Percentiles rank a stretch among this genome's conserved stretches.
Conservation (phyloP, 2,888 invertebrate genomes). For the Pollenia angustigena region DNA sequence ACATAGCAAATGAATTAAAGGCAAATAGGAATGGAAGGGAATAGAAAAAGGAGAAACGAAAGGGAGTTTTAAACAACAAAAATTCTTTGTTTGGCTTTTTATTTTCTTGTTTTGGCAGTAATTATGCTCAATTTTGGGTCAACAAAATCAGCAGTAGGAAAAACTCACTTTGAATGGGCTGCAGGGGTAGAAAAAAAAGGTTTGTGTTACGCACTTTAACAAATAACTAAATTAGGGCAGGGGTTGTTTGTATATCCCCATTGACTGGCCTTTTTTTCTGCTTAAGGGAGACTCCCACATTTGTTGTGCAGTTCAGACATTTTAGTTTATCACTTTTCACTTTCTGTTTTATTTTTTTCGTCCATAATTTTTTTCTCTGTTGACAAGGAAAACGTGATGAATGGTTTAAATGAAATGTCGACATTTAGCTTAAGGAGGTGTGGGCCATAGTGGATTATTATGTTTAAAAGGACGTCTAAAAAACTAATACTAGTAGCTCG, state of each 20-base stretch:
- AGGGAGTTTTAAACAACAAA: conserved; percentile 2
- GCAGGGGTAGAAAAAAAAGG: not conserved
- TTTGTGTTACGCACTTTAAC: conserved; percentile 2
- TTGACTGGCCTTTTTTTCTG: not conserved
- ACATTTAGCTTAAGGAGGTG: conserved; percentile 16
- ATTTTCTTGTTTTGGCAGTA: not conserved
- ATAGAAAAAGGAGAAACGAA: not conserved
- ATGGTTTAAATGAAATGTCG: conserved; percentile 17
- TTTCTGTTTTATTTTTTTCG: not conserved
- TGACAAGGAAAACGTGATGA: not conserved
- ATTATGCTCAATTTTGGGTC: conserved; percentile 25
- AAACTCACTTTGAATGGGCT: no score
- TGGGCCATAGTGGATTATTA: conserved; percentile 6
- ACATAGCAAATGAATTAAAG: not conserved
- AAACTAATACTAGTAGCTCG: not conserved
- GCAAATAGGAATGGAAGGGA: conserved; percentile 2
- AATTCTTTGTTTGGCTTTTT: conserved; percentile 13
- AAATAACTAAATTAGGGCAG: not conserved
- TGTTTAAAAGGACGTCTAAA: not conserved
- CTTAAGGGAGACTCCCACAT: not conserved
- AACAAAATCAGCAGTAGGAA: not conserved
- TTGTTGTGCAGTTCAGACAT: not conserved
- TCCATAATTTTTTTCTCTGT: not conserved
- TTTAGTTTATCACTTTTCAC: not conserved
- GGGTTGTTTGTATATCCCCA: not conserved